phyloP scores from a whole-genome alignment of 2,797 vertebrate species.

The Eleutherodactylus coqui region DNA sequence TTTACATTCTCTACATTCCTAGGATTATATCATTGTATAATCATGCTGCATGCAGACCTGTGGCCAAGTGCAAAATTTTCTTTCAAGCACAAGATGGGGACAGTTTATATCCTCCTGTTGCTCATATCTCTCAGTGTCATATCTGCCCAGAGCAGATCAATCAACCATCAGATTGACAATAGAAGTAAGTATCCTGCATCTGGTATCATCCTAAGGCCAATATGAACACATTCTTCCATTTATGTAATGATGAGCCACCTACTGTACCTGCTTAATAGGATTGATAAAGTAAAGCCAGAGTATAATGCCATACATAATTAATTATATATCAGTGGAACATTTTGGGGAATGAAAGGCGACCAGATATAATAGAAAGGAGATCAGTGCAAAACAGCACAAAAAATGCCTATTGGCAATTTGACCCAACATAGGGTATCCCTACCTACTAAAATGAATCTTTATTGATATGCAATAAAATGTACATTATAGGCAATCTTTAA shows the following conservation, averaged over 20 bases:
- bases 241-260: background rate
- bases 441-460: too few relatives aligned
- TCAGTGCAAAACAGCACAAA: too few relatives aligned
- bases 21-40: constrained; percentile 47
- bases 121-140: constrained; percentile 77
- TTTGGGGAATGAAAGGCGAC: background rate
- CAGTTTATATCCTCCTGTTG: constrained; percentile 77
- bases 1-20: constrained; percentile 11
- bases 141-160: constrained; percentile 77
- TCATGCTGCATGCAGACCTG: constrained; percentile 63
- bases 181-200: constrained; percentile 81
- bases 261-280: background rate
- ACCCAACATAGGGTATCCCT: too few relatives aligned
- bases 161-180: constrained; percentile 89
- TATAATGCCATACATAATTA: background rate
- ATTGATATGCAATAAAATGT: too few relatives aligned
- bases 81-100: constrained; percentile 71
- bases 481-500: too few relatives aligned
- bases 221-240: background rate
- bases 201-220: background rate
- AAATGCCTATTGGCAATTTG: too few relatives aligned
- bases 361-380: too few relatives aligned
- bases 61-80: constrained; percentile 63
- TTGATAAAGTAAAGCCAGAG: background rate
- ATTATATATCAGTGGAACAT: background rate